Conservation (phyloP, 2,797 vertebrate species). For the Pangasius mekongensis region DNA sequence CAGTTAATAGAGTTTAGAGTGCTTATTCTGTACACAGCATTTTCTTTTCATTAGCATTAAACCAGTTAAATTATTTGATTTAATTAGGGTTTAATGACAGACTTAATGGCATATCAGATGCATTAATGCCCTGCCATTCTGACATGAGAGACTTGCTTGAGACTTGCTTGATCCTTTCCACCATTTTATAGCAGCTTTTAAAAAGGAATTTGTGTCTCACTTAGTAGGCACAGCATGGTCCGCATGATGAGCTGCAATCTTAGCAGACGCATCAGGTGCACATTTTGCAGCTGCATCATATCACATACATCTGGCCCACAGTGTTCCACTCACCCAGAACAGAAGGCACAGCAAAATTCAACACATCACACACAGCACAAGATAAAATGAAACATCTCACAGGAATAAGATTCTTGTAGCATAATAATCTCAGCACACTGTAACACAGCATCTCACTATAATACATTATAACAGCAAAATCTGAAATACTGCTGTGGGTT, state of each 20-base stretch:
- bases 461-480: background rate
- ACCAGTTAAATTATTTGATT: background rate
- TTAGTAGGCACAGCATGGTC: slow-evolving; percentile 14
- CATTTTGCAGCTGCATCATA: background rate
- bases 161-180: background rate
- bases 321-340: background rate
- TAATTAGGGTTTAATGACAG: background rate
- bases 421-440: background rate
- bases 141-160: background rate
- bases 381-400: background rate
- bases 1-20: background rate
- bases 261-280: background rate
- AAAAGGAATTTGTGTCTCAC: background rate
- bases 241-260: background rate
- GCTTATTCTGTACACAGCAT: background rate
- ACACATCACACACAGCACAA: background rate
- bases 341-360: background rate
- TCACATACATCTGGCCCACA: slow-evolving; percentile 1
- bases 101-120: background rate
- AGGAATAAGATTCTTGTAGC: background rate
- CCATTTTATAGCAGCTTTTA: background rate
- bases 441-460: background rate
- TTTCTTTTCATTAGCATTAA: background rate
- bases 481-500: background rate
- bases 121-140: background rate